Base-by-base conservation (phyloP, 1,140 invertebrate species). In the Megathymus violae region DNA sequence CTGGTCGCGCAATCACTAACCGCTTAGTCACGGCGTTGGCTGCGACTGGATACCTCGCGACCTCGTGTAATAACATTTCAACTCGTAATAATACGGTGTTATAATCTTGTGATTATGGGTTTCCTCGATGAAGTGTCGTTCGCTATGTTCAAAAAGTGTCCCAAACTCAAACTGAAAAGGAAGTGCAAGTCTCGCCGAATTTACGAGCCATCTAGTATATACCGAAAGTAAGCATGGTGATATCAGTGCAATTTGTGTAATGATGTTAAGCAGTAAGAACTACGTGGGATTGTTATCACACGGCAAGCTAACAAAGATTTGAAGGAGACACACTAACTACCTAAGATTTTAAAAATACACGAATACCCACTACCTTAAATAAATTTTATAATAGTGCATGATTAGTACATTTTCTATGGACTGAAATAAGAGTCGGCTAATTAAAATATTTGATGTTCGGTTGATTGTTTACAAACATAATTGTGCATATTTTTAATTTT, bases 71-170 rank as follows among this genome's bases (percentile, higher is more conserved):
- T 50, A 52, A 69, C 60, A 38, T 71, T 34, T 70, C 71, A 41
- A 47, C n/a, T n/a, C n/a, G n/a, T 86, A 79, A 81, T 79, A 77
- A 74, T 50, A 76, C n/a, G 74, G 80, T 85, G 75, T 74, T 79
- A n/a, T n/a, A n/a, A n/a, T 63, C 58, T 65, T 50, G 54, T 70
- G 36, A 70, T 58, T 51, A 89, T 89, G 87, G 87, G 87, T 34
- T 88, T 89, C 50, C 63, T 89, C 7, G 70, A 76, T 47, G 72
- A 74, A 56, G 76, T 88, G 13, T 82, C 87, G 17, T 87, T 88
- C 19, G 82, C 87, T 9, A 72, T 89, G 44, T 88, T 89, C 62
- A 89, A 88, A 82, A 88, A 84, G 78, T 89, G 87, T 51, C 87
- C 87, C 0, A 84, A 82, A 27, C 67, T 89, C 14, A 85, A 76